Evolutionary conservation across 2,113 vertebrate species (phyloP), one percentile per base, ranked within the genome.

Genomic region (Polyodon spathula): DNA sequence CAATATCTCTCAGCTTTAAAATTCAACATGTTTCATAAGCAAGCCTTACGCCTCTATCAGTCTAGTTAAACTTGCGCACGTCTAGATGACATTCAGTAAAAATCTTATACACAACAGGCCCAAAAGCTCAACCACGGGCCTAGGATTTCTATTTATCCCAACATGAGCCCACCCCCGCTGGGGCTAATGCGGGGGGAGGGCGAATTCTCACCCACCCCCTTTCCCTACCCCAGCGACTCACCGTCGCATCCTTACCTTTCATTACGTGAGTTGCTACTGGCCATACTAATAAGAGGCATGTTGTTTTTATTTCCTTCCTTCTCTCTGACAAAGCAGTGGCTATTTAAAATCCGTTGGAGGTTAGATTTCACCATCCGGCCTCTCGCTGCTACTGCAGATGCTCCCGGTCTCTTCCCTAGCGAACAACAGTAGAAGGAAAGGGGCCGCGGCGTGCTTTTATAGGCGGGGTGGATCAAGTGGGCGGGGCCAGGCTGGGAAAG

Each of bases 341-440:
- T 98, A 92, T 98, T 98, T 84, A 97, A 92, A 88, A 98, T 98
- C 89, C 94, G 96, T 88, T 98, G 94, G 85, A 97, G 94, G 92
- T 94, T 95, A 84, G 93, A 96, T 94, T 98, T 98, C 93, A 98
- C 94, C 95, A 98, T 97, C 92, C 93, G 93, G 92, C 91, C 93
- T 90, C 85, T 77, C 78, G 91, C 86, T 86, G 37, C 71, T 64
- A 75, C 66, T 65, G 65, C 65, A 44, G 63, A 68, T 68, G 73
- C 54, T 27, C 1, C 27, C 8, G 2, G 6, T 48, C 67, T 68
- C 72, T 48, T 41, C 73, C 65, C 69, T 67, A 60, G 62, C 50
- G 61, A 37, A 61, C 64, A 86, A 46, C 17, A 68, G 84, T 74
- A 77, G 80, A 66, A 75, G 76, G 75, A 51, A 41, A 4, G 58